Evolutionary conservation across 2,797 vertebrate genomes (phyloP), one percentile per base, ranked within the genome.

Genomic region (Lophotriccus pileatus): DNA sequence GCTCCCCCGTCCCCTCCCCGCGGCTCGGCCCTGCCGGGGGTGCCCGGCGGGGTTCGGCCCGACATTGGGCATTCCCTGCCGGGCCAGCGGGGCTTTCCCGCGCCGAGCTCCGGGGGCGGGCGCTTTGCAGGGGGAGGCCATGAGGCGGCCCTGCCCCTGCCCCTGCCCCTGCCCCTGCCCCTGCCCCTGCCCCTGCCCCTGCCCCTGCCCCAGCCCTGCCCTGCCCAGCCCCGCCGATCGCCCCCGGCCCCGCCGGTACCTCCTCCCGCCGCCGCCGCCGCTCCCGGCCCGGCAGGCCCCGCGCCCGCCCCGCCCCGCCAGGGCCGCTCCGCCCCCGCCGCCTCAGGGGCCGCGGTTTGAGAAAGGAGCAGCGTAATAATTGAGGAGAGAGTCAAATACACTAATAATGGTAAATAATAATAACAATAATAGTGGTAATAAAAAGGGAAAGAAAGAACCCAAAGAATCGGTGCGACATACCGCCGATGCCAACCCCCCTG

Each of bases 401-500:
- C 22, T 8, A 15, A 41, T 34, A 41, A 32, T 30, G 17, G 17
- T 30, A 25, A 69, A 22, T 53, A 62, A 34, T 34, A 39, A 30
- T 53, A 62, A 34, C 30, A 39, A 30, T 63, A 32, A 36, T 32
- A 2, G 19, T 19, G 21, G 55, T 41, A 49, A 43, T 32, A 46
- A 66, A 39, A 30, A 25, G 21, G 19, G 9, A 3, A 37, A 34
- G 53, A 15, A 46, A 44, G 79, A 34, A 4, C 0, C 4, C 14
- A 67, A 46, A 41, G 30, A 30, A 27, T 14, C 52, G 34, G 32
- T 59, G 53, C 39, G 12, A 1, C 21, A 4, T 67, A 19, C 21
- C 2, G 0, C 14, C 1, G 8, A 19, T 34, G 39, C 24, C 52
- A 52, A 21, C 25, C 7, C 11, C 53, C 30, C 32, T n/a, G n/a